Percentiles rank a stretch among this genome's conserved stretches.
phyloP scores from a whole-genome alignment of 2,797 vertebrate species.

The Bovichtus diacanthus region DNA sequence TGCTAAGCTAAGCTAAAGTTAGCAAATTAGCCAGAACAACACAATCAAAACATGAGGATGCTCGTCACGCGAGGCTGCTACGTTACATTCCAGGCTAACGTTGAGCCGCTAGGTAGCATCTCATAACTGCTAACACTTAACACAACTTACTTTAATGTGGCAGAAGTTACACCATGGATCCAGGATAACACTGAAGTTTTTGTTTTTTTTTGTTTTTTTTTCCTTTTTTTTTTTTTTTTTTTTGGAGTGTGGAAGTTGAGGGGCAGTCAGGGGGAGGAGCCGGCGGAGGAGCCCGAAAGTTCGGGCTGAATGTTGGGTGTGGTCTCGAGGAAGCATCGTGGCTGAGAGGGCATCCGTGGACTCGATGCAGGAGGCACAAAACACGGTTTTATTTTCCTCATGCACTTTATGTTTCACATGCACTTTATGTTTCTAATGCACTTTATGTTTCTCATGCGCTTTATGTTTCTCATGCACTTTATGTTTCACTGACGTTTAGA shows the following conservation, averaged over 20 bases:
- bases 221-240: no score
- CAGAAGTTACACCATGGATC: slow-evolving; percentile 36
- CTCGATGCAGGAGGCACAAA: no score
- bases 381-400: no score
- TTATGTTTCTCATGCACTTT: no score
- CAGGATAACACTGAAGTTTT: slow-evolving; percentile 35
- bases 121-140: fast-evolving
- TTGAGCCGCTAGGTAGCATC: neutral
- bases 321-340: slow-evolving; percentile 11
- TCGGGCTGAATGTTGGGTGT: slow-evolving; percentile 5
- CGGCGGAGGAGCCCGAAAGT: slow-evolving; percentile 59
- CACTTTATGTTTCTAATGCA: no score
- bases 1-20: slow-evolving; percentile 74
- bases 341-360: no score
- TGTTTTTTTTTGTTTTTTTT: slow-evolving; percentile 23
- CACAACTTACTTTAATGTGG: slow-evolving; percentile 57
- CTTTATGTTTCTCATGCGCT: no score
- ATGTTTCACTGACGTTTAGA: no score
- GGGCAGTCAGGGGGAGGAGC: slow-evolving; percentile 20
- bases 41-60: slow-evolving; percentile 52
- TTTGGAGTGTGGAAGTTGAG: slow-evolving; percentile 58
- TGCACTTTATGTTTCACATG: no score
- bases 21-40: slow-evolving; percentile 64
- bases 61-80: neutral
- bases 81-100: fast-evolving